Percentiles rank a stretch among this genome's conserved stretches.
Evolutionary conservation across 2,113 vertebrate species (phyloP).

Genomic region (Phylloscopus trochilus): DNA sequence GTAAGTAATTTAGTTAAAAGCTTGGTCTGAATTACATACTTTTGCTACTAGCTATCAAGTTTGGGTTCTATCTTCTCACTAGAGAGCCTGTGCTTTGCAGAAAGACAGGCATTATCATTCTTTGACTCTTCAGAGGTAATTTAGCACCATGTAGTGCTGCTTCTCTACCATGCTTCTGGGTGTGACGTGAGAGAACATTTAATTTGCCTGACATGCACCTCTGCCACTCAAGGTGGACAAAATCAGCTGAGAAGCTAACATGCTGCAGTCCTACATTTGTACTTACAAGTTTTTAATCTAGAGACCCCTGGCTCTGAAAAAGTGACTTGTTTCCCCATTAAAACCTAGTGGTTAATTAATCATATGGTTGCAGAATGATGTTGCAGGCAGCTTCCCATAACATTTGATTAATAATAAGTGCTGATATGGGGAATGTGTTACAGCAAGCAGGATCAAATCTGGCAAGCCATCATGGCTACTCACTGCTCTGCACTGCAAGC

Average conservation of each 20-base stretch:
- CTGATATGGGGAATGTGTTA: slow-evolving; percentile 8
- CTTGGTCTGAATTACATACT: not conserved
- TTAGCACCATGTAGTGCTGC: not conserved
- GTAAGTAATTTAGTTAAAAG: not conserved
- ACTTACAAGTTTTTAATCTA: not conserved
- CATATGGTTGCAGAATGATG: slow-evolving; percentile 28
- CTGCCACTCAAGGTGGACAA: not conserved
- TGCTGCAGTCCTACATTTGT: not conserved
- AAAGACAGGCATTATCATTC: not conserved
- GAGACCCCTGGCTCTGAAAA: not conserved
- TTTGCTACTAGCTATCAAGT: not conserved
- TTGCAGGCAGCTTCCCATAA: slow-evolving; percentile 43
- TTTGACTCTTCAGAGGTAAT: not conserved
- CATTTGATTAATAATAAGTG: slow-evolving; percentile 48
- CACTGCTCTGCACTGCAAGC: not conserved
- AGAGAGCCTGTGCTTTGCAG: not conserved
- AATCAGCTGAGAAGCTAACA: not conserved
- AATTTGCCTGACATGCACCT: not conserved
- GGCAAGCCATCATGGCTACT: slow-evolving; percentile 4
- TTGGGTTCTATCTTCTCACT: not conserved
- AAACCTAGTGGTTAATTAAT: slow-evolving; percentile 43
- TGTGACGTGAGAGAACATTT: not conserved
- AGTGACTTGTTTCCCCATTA: not conserved
- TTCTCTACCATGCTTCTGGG: not conserved
- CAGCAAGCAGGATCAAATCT: slow-evolving; percentile 25